Evolutionary conservation across 1,140 invertebrate genomes (phyloP).

Genomic region (Heliconius nattereri): DNA sequence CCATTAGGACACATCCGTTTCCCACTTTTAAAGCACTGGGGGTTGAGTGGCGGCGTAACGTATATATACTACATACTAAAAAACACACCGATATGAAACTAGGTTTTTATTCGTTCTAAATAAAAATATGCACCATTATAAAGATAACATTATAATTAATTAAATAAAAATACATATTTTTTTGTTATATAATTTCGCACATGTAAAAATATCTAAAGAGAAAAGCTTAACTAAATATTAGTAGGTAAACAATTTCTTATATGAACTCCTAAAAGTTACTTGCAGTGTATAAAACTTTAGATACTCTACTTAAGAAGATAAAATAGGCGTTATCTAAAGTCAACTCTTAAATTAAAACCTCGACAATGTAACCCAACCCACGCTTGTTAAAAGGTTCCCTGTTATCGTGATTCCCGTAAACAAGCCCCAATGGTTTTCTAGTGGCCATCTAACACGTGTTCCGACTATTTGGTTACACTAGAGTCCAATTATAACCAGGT

Average conservation of each 20-base stretch:
- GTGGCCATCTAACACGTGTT: slow-evolving; percentile 72
- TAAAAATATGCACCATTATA: no score
- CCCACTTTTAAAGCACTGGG: no score
- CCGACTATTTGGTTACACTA: slow-evolving; percentile 56
- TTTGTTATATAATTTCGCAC: no score
- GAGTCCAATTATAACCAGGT: slow-evolving; percentile 7
- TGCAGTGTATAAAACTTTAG: not conserved
- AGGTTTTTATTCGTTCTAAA: no score
- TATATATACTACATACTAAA: no score
- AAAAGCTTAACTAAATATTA: not conserved
- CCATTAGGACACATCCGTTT: no score
- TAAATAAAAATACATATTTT: no score
- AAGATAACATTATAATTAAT: no score
- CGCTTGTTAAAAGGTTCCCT: slow-evolving; percentile 37
- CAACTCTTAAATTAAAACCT: slow-evolving; percentile 23
- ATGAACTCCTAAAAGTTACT: not conserved
- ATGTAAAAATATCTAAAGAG: not conserved
- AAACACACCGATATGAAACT: no score
- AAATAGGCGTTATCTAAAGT: slow-evolving; percentile 14
- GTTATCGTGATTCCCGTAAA: slow-evolving; percentile 61
- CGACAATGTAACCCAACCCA: slow-evolving; percentile 29
- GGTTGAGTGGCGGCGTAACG: no score
- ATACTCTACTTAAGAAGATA: not conserved
- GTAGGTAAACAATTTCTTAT: not conserved
- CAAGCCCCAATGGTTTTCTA: slow-evolving; percentile 60